These are phyloP conservation scores for Luffia ferchaultella DNA, from an alignment of 2,888 invertebrate species.

Conservation along the genomic window DNA sequence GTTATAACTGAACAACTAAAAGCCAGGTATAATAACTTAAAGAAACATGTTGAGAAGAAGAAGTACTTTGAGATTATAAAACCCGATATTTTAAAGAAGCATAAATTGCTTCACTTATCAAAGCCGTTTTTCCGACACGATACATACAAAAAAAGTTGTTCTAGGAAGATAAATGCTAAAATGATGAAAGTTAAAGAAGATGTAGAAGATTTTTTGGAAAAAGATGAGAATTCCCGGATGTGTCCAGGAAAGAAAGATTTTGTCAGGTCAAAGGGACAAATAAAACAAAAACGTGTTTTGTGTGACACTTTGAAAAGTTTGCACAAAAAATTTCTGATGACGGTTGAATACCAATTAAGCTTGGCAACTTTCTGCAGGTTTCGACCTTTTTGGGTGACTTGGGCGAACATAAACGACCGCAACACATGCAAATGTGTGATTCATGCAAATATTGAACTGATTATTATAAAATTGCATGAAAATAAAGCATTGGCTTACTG, in stretches of 20 bases:
- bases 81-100: neutral
- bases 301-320: constrained; percentile 14
- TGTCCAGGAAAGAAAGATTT: constrained; percentile 10
- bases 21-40: too few species aligned
- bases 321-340: constrained; percentile 11
- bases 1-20: too few species aligned
- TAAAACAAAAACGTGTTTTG: constrained; percentile 16
- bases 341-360: constrained; percentile 1
- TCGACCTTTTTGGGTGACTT: constrained; percentile 15
- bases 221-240: constrained; percentile 17
- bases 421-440: constrained; percentile 14
- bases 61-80: too few species aligned
- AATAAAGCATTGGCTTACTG: constrained; percentile 10
- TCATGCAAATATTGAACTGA: too few species aligned
- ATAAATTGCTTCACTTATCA: constrained; percentile 4
- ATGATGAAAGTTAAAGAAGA: constrained; percentile 11
- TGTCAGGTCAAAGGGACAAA: constrained; percentile 13
- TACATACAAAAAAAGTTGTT: constrained; percentile 3
- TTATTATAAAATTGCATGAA: constrained; percentile 13
- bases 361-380: constrained; percentile 15
- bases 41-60: too few species aligned
- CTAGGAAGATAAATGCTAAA: constrained; percentile 10
- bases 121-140: too few species aligned
- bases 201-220: constrained; percentile 15
- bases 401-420: constrained; percentile 12